Conservation (phyloP, 2,888 invertebrate genomes). For the Conops quadrifasciatus region DNA sequence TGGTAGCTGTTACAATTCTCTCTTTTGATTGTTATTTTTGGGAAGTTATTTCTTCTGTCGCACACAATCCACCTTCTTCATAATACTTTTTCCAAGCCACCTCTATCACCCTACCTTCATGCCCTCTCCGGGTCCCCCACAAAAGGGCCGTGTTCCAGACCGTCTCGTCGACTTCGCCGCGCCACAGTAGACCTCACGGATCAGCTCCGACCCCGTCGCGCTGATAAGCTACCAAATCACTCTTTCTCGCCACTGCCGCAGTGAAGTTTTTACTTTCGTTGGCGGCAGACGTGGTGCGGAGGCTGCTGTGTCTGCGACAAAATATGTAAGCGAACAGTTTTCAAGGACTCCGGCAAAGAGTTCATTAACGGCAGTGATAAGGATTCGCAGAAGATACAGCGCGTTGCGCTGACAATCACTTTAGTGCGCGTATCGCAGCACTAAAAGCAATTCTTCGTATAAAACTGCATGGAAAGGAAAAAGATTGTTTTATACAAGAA, state of each 20-base stretch:
- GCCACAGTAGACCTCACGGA: background rate
- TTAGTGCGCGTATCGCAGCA: background rate
- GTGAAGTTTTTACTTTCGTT: slow-evolving; percentile 32
- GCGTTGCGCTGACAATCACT: background rate
- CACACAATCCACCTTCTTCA: background rate
- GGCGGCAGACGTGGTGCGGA: slow-evolving; percentile 22
- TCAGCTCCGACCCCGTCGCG: background rate
- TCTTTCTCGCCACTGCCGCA: slow-evolving; percentile 18
- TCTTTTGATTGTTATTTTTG: too few relatives aligned
- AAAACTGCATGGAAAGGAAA: too few relatives aligned
- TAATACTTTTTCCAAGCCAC: too few relatives aligned
- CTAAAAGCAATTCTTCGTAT: too few relatives aligned
- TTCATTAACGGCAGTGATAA: slow-evolving; percentile 27
- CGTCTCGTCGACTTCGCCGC: background rate
- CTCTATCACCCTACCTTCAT: background rate
- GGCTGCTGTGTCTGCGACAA: background rate
- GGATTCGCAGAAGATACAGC: background rate
- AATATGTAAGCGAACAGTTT: slow-evolving; percentile 21
- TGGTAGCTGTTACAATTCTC: background rate
- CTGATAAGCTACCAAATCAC: slow-evolving; percentile 1
- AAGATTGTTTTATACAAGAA: too few relatives aligned
- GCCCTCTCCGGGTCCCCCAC: background rate
- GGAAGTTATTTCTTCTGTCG: too few relatives aligned
- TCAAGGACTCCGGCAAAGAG: slow-evolving; percentile 26
- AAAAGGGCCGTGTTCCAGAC: background rate